Evolutionary conservation across 2,888 invertebrate genomes (phyloP).

Genomic region (Liodrosophila aerea): DNA sequence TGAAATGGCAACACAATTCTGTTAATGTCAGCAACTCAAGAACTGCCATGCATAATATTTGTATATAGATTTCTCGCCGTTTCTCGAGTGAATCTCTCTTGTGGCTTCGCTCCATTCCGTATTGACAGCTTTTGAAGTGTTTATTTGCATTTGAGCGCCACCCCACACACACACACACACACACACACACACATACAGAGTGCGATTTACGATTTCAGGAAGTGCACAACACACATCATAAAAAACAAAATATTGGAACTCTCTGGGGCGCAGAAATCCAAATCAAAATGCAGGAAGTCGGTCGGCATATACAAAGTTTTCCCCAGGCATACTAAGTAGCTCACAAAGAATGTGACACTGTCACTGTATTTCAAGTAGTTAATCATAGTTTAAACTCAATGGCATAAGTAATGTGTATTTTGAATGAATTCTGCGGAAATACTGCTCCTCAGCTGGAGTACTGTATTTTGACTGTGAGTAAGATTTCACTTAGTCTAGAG

Average conservation of each 20-base stretch:
- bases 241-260: conserved; percentile 1
- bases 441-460: too few species aligned
- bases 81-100: conserved; percentile 7
- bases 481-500: too few species aligned
- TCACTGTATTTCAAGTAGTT: too few species aligned
- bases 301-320: conserved; percentile 4
- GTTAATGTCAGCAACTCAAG: conserved; percentile 31
- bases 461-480: too few species aligned
- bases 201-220: conserved; percentile 43
- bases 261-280: conserved; percentile 16
- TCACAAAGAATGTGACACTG: too few species aligned
- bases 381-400: too few species aligned
- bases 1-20: conserved; percentile 28
- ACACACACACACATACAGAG: background rate
- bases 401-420: background rate
- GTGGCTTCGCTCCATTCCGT: conserved; percentile 20
- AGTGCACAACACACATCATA: conserved; percentile 30
- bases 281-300: conserved; percentile 16
- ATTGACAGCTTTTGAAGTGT: conserved; percentile 31
- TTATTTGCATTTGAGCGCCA: conserved; percentile 51
- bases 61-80: background rate
- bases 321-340: conserved; percentile 7
- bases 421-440: too few species aligned
- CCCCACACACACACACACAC: background rate
- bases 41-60: background rate